Conservation (phyloP, 1,140 invertebrate species). For the Gryon sp. region DNA sequence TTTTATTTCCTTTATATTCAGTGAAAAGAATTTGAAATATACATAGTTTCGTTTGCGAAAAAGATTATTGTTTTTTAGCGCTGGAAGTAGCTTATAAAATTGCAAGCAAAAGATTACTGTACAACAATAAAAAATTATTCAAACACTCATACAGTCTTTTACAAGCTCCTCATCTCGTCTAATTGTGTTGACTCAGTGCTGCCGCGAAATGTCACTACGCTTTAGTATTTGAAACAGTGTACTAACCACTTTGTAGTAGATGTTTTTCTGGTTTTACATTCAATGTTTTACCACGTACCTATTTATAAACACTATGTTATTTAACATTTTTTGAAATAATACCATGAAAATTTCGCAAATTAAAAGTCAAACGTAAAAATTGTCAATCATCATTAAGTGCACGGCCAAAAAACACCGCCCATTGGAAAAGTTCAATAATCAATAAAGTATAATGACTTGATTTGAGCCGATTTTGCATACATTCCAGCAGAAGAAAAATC, state of each 20-base stretch:
- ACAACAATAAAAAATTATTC: conserved; percentile 25
- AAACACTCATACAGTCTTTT: conserved; percentile 23
- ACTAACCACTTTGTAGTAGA: conserved; percentile 19
- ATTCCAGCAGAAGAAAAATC: background rate
- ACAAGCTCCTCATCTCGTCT: conserved; percentile 19
- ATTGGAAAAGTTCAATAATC: conserved; percentile 31
- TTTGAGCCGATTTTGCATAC: conserved; percentile 1
- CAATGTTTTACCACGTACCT: conserved; percentile 4
- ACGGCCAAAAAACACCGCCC: conserved; percentile 3
- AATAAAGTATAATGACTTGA: conserved; percentile 34
- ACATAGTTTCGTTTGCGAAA: conserved; percentile 6
- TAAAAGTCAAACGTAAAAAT: conserved; percentile 18
- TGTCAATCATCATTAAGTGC: conserved; percentile 43
- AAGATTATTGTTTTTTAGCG: conserved; percentile 17
- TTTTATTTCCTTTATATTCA: too few relatives aligned
- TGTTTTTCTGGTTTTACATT: conserved; percentile 11
- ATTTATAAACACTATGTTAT: conserved; percentile 12
- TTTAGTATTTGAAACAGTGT: conserved; percentile 2
- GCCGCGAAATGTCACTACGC: conserved; percentile 20
- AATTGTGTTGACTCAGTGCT: conserved; percentile 16
- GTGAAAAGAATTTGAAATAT: background rate
- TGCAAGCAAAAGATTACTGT: conserved; percentile 23
- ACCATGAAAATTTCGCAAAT: too few relatives aligned
- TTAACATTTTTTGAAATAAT: too few relatives aligned
- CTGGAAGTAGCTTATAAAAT: conserved; percentile 11